phyloP scores from a whole-genome alignment of 2,113 vertebrate genomes.

The Pituophis catenifer region DNA sequence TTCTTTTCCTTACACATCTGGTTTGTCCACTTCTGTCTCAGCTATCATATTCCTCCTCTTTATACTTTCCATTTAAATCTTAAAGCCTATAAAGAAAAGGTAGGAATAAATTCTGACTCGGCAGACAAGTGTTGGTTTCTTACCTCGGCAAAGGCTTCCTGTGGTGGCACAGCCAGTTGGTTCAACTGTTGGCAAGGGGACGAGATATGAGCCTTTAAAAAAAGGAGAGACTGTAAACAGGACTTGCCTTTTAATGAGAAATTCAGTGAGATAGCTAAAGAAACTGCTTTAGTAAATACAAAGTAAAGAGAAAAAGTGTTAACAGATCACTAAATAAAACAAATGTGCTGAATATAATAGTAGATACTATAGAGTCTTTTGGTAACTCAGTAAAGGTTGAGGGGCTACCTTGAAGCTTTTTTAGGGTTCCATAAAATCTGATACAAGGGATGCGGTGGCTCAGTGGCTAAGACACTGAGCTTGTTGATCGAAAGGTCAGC shows the following conservation, averaged over 20 bases:
- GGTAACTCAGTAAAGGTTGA: background rate
- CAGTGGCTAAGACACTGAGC: no score
- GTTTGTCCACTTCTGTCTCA: conserved; percentile 4
- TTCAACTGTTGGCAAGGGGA: conserved; percentile 69
- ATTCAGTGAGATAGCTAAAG: background rate
- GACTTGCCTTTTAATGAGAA: conserved; percentile 1
- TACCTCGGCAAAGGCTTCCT: conserved; percentile 90
- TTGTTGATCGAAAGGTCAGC: no score
- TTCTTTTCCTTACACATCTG: conserved; percentile 37
- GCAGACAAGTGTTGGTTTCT: conserved; percentile 16
- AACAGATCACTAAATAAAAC: background rate
- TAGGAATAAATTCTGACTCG: conserved; percentile 8
- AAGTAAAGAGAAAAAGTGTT: background rate
- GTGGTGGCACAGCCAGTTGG: conserved; percentile 77
- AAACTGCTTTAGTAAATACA: background rate
- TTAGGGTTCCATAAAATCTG: background rate
- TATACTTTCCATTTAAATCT: conserved; percentile 31
- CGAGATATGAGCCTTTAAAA: conserved; percentile 77
- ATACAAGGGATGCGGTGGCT: no score
- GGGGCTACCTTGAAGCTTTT: background rate
- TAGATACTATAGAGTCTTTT: background rate
- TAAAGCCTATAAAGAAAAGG: background rate
- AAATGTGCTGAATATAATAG: background rate
- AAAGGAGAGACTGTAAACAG: conserved; percentile 42
- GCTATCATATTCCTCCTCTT: conserved; percentile 40